Conservation (phyloP, 2,113 vertebrate species). For the Elachura formosa region DNA sequence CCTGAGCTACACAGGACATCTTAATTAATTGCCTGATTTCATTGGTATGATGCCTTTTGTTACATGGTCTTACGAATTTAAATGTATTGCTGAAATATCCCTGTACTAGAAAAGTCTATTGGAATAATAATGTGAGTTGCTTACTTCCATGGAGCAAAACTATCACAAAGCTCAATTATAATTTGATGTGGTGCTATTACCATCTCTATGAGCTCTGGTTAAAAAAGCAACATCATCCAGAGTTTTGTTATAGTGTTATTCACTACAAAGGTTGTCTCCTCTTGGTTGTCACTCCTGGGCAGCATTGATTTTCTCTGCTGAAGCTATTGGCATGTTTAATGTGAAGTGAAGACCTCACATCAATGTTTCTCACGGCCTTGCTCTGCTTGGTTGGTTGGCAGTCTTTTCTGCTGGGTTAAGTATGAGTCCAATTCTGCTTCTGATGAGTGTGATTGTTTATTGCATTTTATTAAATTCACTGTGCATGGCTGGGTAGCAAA, state of each 20-base stretch:
- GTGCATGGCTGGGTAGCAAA: slow-evolving; percentile 50
- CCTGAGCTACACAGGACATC: background rate
- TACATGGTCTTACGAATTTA: background rate
- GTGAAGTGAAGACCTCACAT: background rate
- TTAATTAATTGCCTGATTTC: background rate
- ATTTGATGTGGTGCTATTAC: background rate
- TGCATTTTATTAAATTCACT: slow-evolving; percentile 42
- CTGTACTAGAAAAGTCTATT: background rate
- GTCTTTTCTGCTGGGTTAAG: background rate
- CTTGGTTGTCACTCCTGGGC: background rate
- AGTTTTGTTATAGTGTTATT: background rate
- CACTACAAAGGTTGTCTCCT: accelerated
- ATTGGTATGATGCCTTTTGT: background rate
- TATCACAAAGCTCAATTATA: background rate
- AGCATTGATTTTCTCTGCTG: background rate
- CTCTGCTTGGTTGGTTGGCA: background rate
- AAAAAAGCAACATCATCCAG: background rate
- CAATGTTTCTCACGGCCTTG: background rate
- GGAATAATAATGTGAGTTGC: background rate
- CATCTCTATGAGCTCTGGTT: background rate
- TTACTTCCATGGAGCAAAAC: background rate
- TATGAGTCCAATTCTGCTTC: background rate
- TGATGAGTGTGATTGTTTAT: slow-evolving; percentile 4
- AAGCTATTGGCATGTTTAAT: background rate
- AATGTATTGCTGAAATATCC: background rate